phyloP scores from a whole-genome alignment of 2,113 vertebrate genomes.

The Cyphomyrus discorhynchus region DNA sequence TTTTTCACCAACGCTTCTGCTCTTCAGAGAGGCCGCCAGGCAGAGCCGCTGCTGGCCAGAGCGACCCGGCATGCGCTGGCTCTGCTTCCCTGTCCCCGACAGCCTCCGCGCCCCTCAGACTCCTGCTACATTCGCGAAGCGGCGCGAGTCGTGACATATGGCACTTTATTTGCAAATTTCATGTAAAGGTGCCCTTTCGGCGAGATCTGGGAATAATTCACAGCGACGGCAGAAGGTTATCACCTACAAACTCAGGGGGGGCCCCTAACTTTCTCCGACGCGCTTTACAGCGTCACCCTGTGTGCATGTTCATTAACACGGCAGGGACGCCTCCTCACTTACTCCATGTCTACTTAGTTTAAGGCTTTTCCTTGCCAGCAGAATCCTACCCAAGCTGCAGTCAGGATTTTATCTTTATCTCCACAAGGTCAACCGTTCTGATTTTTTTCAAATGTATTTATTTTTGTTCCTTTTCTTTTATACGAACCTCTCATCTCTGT shows the following conservation, averaged over 20 bases:
- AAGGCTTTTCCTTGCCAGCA: background rate
- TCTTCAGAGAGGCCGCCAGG: background rate
- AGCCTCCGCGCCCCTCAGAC: background rate
- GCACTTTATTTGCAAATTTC: conserved; percentile 28
- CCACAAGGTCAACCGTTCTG: background rate
- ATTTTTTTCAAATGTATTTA: background rate
- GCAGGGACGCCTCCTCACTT: background rate
- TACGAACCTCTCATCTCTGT: background rate
- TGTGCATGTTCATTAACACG: background rate
- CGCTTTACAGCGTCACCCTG: background rate
- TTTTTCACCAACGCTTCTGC: background rate
- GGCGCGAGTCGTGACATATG: conserved; percentile 31
- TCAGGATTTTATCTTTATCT: background rate
- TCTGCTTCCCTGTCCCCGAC: background rate
- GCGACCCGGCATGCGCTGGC: background rate
- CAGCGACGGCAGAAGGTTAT: conserved; percentile 13
- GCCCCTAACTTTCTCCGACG: background rate
- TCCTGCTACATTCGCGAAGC: background rate
- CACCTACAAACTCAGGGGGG: background rate
- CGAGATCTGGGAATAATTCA: background rate
- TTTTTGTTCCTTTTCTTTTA: background rate
- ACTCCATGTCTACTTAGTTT: conserved; percentile 2
- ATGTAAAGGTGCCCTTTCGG: conserved; percentile 25
- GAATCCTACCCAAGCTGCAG: background rate
- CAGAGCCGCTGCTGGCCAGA: background rate